Evolutionary conservation across 2,797 vertebrate genomes (phyloP), one percentile per base, ranked within the genome.

Genomic region (Eulemur albifrons): DNA sequence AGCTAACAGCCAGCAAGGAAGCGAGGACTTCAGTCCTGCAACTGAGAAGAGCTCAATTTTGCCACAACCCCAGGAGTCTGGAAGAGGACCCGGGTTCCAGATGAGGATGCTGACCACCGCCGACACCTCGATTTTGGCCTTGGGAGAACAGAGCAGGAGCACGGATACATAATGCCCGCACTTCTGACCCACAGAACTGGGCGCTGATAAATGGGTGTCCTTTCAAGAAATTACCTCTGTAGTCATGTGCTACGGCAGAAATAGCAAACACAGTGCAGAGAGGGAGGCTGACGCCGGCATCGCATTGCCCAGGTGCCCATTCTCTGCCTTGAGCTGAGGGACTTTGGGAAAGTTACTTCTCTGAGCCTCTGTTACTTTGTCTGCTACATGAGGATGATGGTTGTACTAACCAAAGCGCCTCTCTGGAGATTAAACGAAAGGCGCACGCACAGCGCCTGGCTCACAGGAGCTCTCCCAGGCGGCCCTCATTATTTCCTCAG

Each of bases 41-140:
- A 61, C n/a, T 23, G 3, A 15, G 27, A 20, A 82, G 18, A 90
- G 25, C 70, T 52, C 61, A 75, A 35, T 72, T 69, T 67, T 57
- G 63, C 82, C 43, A n/a, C 20, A 45, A 32, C 40, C 32, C 7
- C 21, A 3, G 52, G 32, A 77, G 4, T 12, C 21, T n/a, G 30
- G 35, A 48, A 52, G 93, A 52, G n/a, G 61, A 30, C 25, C 32
- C 30, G 25, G 63, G 40, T 52, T 67, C 38, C 40, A 30, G 23
- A 30, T 18, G 17, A 27, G 9, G 5, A 17, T 27, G 38, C 23
- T 0, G 38, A 40, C 4, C n/a, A 5, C 9, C 2, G 1, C 18
- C 0, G 45, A 27, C 43, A 27, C 50, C 21, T 7, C 52, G 27
- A 40, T 32, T 80, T 54, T 15, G 43, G 72, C 20, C 48, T 67